Conservation (phyloP, 2,113 vertebrate species). For the Atlantisia rogersi region DNA sequence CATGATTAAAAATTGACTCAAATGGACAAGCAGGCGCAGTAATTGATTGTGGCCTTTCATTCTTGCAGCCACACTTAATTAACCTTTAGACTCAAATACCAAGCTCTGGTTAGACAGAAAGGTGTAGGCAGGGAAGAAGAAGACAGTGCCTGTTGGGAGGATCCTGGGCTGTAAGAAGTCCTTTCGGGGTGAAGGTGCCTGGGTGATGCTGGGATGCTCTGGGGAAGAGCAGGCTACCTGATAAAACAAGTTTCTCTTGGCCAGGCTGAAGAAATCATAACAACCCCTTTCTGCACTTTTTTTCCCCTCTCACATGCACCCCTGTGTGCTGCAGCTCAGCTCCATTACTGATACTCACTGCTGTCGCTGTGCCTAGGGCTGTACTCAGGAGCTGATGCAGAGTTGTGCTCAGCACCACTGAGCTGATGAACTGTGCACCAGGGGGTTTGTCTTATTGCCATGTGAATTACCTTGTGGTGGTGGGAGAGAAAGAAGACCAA, state of each 20-base stretch:
- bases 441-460: not conserved
- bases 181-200: not conserved
- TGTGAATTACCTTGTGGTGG: not conserved
- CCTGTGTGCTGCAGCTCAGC: not conserved
- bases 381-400: not conserved
- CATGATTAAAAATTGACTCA: slow-evolving; percentile 78
- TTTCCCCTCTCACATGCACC: no score
- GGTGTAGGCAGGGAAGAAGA: slow-evolving; percentile 36
- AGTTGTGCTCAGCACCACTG: not conserved
- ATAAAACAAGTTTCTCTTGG: not conserved
- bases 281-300: not conserved
- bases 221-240: not conserved
- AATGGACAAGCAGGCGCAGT: slow-evolving; percentile 71
- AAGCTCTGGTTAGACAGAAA: slow-evolving; percentile 70
- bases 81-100: slow-evolving; percentile 87
- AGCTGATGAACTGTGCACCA: not conserved
- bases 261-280: not conserved
- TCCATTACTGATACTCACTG: not conserved
- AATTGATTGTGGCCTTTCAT: slow-evolving; percentile 83
- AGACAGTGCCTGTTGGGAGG: slow-evolving; percentile 27
- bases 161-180: not conserved
- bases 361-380: not conserved
- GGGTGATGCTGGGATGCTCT: not conserved
- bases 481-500: not conserved
- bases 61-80: slow-evolving; percentile 83